Evolutionary conservation across 2,888 invertebrate genomes (phyloP), one percentile per base, ranked within the genome.

Genomic region (Druceiella hillmani): DNA sequence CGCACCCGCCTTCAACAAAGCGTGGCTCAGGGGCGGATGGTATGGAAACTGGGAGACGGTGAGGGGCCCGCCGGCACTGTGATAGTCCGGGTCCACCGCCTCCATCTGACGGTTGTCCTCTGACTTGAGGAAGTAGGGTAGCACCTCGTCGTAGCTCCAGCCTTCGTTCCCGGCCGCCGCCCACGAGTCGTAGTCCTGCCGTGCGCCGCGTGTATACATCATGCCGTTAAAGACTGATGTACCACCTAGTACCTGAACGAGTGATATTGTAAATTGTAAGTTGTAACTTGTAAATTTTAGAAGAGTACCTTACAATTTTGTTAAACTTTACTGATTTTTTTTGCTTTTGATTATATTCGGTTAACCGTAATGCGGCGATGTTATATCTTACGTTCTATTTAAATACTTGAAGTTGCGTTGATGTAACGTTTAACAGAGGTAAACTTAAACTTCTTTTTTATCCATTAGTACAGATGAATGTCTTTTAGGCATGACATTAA

Each of bases 171-270:
- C 94, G 41, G 82, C 73, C 0, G 76, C 79, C 0, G 86, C 87
- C 94, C 93, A 94, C 43, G 78, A 75, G 57, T 94, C 89, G 63
- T 83, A 94, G 64, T 94, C 94, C 43, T 79, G 79, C 14, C 83
- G 78, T 39, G 90, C 83, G 1, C 94, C 94, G 15, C 94, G 75
- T 48, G 94, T 87, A 62, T 94, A 94, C 80, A 88, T 92, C 94
- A 95, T 95, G 13, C 94, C 94, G 62, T 95, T 95, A 70, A 94
- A 78, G 0, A 90, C 89, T 10, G 92, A 92, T 1, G 91, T 92
- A 1, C 94, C 94, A 4, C 94, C 94, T 6, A 92, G 64, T 0
- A 89, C 88, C 84, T 84, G 57, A 7, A 43, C 32, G 20, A 17
- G 30, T n/a, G n/a, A n/a, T n/a, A n/a, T n/a, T n/a, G n/a, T n/a